Percentiles rank a stretch among this genome's conserved stretches.
These are phyloP conservation scores for Lepidurus arcticus DNA, from an alignment of 1,140 invertebrate species.

Conservation along the genomic window DNA sequence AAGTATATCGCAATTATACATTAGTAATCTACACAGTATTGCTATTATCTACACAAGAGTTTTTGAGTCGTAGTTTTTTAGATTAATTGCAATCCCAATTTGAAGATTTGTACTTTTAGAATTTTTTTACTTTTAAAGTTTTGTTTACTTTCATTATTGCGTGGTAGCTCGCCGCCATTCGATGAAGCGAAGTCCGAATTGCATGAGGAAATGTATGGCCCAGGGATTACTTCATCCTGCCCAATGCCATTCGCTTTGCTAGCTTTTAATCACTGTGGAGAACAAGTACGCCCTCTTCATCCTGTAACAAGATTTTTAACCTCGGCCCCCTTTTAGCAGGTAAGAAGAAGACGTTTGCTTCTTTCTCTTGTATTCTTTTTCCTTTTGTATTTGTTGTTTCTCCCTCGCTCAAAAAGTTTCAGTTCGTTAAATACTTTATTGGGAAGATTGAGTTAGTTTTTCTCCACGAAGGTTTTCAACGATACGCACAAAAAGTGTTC, in stretches of 20 bases:
- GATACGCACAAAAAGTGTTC: too few relatives aligned
- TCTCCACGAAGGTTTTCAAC: too few relatives aligned
- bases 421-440: too few relatives aligned
- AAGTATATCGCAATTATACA: too few relatives aligned
- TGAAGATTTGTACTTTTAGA: too few relatives aligned
- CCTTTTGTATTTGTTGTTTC: neutral
- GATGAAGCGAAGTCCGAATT: constrained; percentile 39
- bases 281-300: neutral
- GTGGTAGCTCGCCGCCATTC: constrained; percentile 29
- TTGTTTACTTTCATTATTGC: constrained; percentile 23
- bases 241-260: constrained; percentile 43
- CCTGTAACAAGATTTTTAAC: constrained; percentile 1
- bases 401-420: neutral
- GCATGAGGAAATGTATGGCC: constrained; percentile 41
- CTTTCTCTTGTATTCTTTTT: neutral
- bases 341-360: neutral
- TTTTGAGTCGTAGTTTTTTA: neutral
- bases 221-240: constrained; percentile 41
- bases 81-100: neutral
- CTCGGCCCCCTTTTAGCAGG: neutral
- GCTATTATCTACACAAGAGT: too few relatives aligned
- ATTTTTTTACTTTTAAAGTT: too few relatives aligned
- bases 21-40: too few relatives aligned
- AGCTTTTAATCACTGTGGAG: constrained; percentile 3
- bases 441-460: too few relatives aligned